Percentiles rank a stretch among this genome's conserved stretches.
These are phyloP conservation scores for Mohoua ochrocephala DNA, from an alignment of 2,113 vertebrate species.

Conservation along the genomic window DNA sequence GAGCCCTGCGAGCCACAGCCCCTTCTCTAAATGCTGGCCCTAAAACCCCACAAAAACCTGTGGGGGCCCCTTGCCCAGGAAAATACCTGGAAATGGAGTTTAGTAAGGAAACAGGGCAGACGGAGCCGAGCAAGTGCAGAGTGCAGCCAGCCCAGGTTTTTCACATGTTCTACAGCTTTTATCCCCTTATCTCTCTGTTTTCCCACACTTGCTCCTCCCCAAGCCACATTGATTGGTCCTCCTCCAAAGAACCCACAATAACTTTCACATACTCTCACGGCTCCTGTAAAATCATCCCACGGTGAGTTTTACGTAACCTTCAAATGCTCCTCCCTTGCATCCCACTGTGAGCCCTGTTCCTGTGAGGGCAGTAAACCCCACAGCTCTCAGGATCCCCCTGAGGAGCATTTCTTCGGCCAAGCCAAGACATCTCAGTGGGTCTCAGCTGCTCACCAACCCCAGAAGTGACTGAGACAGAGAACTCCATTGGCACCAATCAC, in stretches of 20 bases:
- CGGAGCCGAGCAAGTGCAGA: not conserved
- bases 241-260: not conserved
- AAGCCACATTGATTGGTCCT: not conserved
- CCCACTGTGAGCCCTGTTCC: too few relatives aligned
- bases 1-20: rapidly evolving
- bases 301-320: not conserved
- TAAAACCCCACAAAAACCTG: not conserved
- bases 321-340: not conserved
- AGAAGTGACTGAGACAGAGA: not conserved
- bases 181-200: not conserved
- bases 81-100: not conserved
- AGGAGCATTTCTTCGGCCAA: not conserved
- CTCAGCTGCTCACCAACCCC: not conserved
- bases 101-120: not conserved
- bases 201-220: not conserved
- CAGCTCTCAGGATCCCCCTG: not conserved
- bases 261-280: not conserved
- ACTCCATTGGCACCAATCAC: not conserved
- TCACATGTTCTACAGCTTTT: rapidly evolving
- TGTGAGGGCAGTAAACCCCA: not conserved
- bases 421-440: not conserved
- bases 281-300: not conserved
- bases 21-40: not conserved
- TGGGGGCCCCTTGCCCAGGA: not conserved
- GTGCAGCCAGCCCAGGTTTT: not conserved